Evolutionary conservation across 2,888 invertebrate genomes (phyloP), one percentile per base, ranked within the genome.

Genomic region (Acrocyrtus sp.): DNA sequence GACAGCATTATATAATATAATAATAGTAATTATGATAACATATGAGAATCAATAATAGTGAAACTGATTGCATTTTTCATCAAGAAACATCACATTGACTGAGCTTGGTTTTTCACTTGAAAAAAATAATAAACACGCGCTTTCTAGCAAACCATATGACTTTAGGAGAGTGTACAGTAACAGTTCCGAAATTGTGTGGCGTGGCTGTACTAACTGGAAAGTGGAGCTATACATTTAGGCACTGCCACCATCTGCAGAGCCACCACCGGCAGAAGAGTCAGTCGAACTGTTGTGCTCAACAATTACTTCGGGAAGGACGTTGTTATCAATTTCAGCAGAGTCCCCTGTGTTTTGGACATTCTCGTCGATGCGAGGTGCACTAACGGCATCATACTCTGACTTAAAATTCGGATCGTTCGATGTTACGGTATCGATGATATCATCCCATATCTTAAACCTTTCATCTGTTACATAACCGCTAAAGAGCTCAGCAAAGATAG

Each of bases 21-120:
- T n/a, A n/a, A n/a, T n/a, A n/a, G n/a, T n/a, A n/a, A 24, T 43
- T 58, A 29, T 3, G 22, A 26, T 21, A 51, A 50, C 39, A 67
- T 62, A 54, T 69, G 69, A 69, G 69, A 69, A 69, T 69, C 69
- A 56, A 27, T 17, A n/a, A 10, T 19, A 10, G 15, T 43, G 24
- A n/a, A n/a, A n/a, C 34, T 51, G 24, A 29, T 69, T 69, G 69
- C 69, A 69, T 69, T 69, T 62, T 15, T n/a, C n/a, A n/a, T n/a
- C 5, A 62, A 53, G 53, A 69, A 27, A 69, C 54, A 69, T 69
- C 69, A 69, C 69, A 69, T 29, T 56, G 47, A 56, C 69, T 69
- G 69, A 69, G 69, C 62, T 48, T 39, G 10, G 19, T 50, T 57
- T 26, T 15, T 26, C 45, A n/a, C n/a, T n/a, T n/a, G n/a, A n/a